Conservation (phyloP, 2,888 invertebrate genomes). For the Drosophila mimetica region DNA sequence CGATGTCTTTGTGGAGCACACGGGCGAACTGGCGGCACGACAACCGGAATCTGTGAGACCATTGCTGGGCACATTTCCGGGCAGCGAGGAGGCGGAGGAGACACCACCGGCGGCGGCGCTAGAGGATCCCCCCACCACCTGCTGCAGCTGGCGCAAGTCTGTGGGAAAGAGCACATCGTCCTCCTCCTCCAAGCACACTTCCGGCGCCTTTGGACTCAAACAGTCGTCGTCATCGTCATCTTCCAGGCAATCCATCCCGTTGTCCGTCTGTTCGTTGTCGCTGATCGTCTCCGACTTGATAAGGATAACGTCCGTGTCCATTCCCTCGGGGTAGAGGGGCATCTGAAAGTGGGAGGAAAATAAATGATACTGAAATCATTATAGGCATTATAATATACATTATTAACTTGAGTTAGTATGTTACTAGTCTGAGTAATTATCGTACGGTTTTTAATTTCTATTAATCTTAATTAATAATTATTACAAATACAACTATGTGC, state of each 20-base stretch:
- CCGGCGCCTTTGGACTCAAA: slow-evolving; percentile 83
- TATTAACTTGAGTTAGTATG: too few species aligned
- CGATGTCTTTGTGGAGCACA: slow-evolving; percentile 65
- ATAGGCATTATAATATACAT: too few species aligned
- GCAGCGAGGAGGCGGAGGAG: slow-evolving; percentile 28
- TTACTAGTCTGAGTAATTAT: too few species aligned
- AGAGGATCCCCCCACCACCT: slow-evolving; percentile 41
- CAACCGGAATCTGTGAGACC: slow-evolving; percentile 43
- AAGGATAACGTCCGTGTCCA: slow-evolving; percentile 83
- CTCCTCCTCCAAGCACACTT: slow-evolving; percentile 84
- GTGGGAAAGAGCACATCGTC: slow-evolving; percentile 82
- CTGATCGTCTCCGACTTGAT: slow-evolving; percentile 84
- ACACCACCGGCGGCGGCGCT: slow-evolving; percentile 7
- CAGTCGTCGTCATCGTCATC: slow-evolving; percentile 83
- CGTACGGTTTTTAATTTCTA: too few species aligned
- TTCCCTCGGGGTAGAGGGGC: slow-evolving; percentile 69
- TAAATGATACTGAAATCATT: slow-evolving; percentile 6
- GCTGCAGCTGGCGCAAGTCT: slow-evolving; percentile 74
- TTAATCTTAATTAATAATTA: too few species aligned
- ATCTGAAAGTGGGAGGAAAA: slow-evolving; percentile 35
- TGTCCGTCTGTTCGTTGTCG: slow-evolving; percentile 83
- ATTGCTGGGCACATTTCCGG: slow-evolving; percentile 21
- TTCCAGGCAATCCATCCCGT: slow-evolving; percentile 75
- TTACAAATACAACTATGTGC: too few species aligned
- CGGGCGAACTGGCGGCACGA: slow-evolving; percentile 60